Evolutionary conservation across 2,797 vertebrate species (phyloP).

Genomic region (Merluccius polli): DNA sequence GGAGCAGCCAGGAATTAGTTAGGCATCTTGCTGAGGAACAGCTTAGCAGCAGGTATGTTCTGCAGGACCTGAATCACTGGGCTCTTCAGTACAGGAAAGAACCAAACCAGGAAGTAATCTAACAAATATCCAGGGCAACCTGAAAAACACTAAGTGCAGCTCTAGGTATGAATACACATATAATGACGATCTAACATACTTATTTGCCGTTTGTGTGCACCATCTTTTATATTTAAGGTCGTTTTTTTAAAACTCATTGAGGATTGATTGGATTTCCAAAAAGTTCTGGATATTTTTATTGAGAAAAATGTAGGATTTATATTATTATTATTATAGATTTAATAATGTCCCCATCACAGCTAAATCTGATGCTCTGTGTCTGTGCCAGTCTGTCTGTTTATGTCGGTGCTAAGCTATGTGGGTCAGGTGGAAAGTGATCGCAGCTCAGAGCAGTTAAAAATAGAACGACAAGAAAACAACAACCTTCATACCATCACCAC

Average conservation of each 20-base stretch:
- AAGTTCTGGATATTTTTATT: neutral
- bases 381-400: conserved; percentile 10
- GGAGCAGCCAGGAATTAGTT: neutral
- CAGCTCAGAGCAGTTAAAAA: conserved; percentile 56
- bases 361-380: conserved; percentile 12
- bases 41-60: neutral
- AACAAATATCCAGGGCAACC: neutral
- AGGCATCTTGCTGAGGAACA: neutral
- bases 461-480: conserved; percentile 61
- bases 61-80: neutral
- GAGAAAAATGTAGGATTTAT: neutral
- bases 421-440: conserved; percentile 68
- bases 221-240: neutral
- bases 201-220: neutral
- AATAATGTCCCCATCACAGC: conserved; percentile 15
- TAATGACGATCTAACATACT: neutral
- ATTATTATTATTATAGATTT: neutral
- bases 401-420: conserved; percentile 47
- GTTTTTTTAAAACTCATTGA: neutral
- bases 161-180: neutral
- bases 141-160: neutral
- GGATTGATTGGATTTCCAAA: neutral
- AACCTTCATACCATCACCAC: conserved; percentile 26
- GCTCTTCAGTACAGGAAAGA: neutral
- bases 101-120: neutral